Percentiles rank a stretch among this genome's conserved stretches.
These are phyloP conservation scores for Telenomus remus DNA, from an alignment of 1,140 invertebrate species.

Conservation along the genomic window DNA sequence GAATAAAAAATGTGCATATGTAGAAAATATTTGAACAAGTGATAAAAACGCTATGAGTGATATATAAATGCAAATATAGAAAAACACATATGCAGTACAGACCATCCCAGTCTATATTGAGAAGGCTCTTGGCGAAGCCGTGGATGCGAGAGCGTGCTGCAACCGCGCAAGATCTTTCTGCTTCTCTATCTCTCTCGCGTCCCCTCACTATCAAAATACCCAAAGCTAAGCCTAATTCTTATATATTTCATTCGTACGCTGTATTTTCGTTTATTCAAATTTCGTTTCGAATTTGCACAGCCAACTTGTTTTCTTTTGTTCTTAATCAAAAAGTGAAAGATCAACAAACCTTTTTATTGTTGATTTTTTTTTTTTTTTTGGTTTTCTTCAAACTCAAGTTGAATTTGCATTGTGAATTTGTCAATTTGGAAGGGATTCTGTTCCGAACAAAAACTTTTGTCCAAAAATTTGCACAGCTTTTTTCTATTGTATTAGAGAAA, in stretches of 20 bases:
- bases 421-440: neutral
- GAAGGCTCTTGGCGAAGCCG: constrained; percentile 76
- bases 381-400: too few species aligned
- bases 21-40: constrained; percentile 49
- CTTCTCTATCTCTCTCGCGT: constrained; percentile 73
- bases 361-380: constrained; percentile 4
- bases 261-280: constrained; percentile 7
- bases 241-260: constrained; percentile 44
- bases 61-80: constrained; percentile 55
- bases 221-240: constrained; percentile 67
- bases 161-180: constrained; percentile 74
- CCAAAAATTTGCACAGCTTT: neutral
- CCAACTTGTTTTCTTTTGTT: too few species aligned
- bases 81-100: constrained; percentile 69
- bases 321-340: too few species aligned
- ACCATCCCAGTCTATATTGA: constrained; percentile 75
- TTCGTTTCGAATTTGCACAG: constrained; percentile 2
- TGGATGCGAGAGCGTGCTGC: constrained; percentile 77
- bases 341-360: too few species aligned
- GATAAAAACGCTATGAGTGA: constrained; percentile 44
- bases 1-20: constrained; percentile 28
- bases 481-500: neutral
- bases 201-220: constrained; percentile 73
- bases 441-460: too few species aligned
- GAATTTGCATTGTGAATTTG: neutral